A percentile compares a stretch with the other conserved stretches of the same genome.
These are phyloP conservation scores for Mimumesa dahlbomi DNA, from an alignment of 2,888 invertebrate genomes.

Conservation along the genomic window DNA sequence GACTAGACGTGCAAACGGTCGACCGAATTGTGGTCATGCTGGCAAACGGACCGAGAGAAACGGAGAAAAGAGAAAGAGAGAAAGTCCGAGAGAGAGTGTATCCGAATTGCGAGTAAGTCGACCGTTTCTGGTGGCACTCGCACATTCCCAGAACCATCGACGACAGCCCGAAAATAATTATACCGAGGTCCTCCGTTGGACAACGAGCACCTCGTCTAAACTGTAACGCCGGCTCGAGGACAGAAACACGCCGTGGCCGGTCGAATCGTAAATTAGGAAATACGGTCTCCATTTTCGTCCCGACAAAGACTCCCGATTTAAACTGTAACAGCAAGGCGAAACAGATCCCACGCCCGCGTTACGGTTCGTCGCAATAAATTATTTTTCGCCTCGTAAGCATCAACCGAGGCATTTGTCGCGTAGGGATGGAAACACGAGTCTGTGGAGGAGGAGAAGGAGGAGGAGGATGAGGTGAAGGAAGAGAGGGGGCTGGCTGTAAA, in stretches of 20 bases:
- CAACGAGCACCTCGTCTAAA: conserved; percentile 57
- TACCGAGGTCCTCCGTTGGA: conserved; percentile 19
- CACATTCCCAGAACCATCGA: conserved; percentile 32
- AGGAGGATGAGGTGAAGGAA: neutral
- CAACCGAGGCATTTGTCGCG: neutral
- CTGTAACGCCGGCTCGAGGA: conserved; percentile 50
- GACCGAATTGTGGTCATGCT: too few relatives aligned
- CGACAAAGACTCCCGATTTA: conserved; percentile 66
- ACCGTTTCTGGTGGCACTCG: conserved; percentile 19
- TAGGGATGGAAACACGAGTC: neutral
- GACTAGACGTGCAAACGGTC: too few relatives aligned
- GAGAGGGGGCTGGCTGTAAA: conserved; percentile 37
- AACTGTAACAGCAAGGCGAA: conserved; percentile 75
- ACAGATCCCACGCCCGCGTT: conserved; percentile 62
- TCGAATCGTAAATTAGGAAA: conserved; percentile 53
- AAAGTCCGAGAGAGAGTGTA: neutral
- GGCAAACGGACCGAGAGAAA: neutral
- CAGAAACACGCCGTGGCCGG: conserved; percentile 8
- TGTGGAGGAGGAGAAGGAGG: neutral
- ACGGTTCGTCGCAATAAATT: conserved; percentile 73
- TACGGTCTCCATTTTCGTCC: conserved; percentile 18
- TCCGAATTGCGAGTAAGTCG: conserved; percentile 38
- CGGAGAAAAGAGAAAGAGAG: neutral
- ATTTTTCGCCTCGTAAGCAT: conserved; percentile 55
- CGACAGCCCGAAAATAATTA: conserved; percentile 57